phyloP scores from a whole-genome alignment of 1,140 invertebrate species.

The Drosophila sechellia region DNA sequence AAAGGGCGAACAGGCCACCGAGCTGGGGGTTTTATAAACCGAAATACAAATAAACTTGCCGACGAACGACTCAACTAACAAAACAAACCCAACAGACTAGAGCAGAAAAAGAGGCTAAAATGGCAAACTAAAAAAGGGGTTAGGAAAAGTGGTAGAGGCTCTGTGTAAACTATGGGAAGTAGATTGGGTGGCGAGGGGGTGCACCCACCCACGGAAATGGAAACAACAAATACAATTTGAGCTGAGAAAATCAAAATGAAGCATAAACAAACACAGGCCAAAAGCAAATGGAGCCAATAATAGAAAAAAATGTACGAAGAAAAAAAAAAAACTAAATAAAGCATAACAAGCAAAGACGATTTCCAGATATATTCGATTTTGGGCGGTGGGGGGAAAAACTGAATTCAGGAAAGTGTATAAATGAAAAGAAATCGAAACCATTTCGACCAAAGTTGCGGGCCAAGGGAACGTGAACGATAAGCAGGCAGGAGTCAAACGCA shows the following conservation, averaged over 20 bases:
- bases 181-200: conserved; percentile 16
- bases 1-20: conserved; percentile 16
- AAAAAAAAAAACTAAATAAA: conserved; percentile 33
- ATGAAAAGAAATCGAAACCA: conserved; percentile 81
- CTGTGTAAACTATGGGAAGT: conserved; percentile 59
- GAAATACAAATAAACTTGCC: conserved; percentile 75
- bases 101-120: conserved; percentile 52
- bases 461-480: conserved; percentile 53
- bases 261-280: conserved; percentile 72
- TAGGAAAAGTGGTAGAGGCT: conserved; percentile 12
- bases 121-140: conserved; percentile 48
- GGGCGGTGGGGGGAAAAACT: conserved; percentile 11
- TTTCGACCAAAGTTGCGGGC: conserved; percentile 37
- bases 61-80: conserved; percentile 77
- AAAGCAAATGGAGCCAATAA: conserved; percentile 80
- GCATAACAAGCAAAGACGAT: conserved; percentile 56
- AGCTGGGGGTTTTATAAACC: conserved; percentile 58
- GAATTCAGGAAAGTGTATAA: conserved; percentile 74
- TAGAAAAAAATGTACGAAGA: conserved; percentile 39
- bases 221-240: conserved; percentile 80
- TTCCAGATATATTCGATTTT: conserved; percentile 15
- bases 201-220: conserved; percentile 70
- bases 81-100: conserved; percentile 55
- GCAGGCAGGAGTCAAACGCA: conserved; percentile 39
- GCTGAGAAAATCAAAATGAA: conserved; percentile 79